phyloP scores from a whole-genome alignment of 2,797 vertebrate species.

The Sebastiscus tertius region DNA sequence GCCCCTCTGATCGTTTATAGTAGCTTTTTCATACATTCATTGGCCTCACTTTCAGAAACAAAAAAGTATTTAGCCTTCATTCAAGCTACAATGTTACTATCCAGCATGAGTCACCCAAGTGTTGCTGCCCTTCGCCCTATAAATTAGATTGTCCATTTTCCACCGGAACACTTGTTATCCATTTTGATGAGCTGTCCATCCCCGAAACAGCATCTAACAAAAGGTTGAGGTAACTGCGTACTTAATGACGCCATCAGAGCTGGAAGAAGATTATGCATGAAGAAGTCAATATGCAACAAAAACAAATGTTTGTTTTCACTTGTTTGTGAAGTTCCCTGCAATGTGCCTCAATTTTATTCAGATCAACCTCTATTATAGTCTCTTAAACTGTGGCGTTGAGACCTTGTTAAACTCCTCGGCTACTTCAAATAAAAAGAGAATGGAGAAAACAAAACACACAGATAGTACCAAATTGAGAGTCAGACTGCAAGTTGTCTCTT shows the following conservation, averaged over 20 bases:
- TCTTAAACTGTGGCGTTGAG: neutral
- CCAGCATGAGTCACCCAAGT: neutral
- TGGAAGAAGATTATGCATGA: neutral
- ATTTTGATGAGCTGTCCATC: neutral
- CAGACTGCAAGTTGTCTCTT: neutral
- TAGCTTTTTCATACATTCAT: neutral
- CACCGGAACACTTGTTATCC: neutral
- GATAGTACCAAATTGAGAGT: neutral
- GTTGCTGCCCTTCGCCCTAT: neutral
- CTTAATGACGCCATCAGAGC: neutral
- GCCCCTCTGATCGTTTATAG: neutral
- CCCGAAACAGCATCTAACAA: neutral
- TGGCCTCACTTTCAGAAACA: neutral
- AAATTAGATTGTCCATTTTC: neutral
- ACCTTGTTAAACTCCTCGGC: neutral
- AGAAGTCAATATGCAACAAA: neutral
- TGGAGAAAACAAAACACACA: neutral
- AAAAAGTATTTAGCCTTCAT: neutral
- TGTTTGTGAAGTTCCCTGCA: neutral
- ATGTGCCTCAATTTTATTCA: neutral
- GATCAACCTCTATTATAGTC: neutral
- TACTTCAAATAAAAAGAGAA: neutral
- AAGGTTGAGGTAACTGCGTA: conserved; percentile 2
- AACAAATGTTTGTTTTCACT: neutral
- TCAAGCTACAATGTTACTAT: neutral